Evolutionary conservation across 2,888 invertebrate genomes (phyloP).

Genomic region (Xestia c-nigrum): DNA sequence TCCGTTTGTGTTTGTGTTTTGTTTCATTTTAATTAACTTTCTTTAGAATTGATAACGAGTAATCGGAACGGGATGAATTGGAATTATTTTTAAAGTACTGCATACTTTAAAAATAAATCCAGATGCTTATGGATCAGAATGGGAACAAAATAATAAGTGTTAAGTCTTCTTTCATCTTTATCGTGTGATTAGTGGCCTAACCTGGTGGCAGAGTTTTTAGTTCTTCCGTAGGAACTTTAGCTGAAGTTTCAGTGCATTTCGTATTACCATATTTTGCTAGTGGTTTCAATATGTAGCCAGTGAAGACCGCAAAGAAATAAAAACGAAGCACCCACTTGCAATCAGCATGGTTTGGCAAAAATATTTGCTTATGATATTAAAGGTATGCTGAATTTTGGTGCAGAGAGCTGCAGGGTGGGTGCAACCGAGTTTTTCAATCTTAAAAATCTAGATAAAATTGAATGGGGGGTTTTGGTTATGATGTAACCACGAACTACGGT

Average conservation of each 20-base stretch:
- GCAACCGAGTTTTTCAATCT: background rate
- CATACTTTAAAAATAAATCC: too few relatives aligned
- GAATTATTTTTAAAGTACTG: too few relatives aligned
- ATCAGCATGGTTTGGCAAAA: constrained; percentile 47
- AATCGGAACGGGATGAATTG: too few relatives aligned
- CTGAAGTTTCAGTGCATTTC: constrained; percentile 41
- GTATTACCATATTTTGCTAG: constrained; percentile 45
- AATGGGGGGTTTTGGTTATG: background rate
- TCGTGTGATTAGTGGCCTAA: too few relatives aligned
- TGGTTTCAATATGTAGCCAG: constrained; percentile 51
- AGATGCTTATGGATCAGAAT: too few relatives aligned
- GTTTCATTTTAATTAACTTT: too few relatives aligned
- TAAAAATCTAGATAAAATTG: background rate
- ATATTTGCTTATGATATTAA: constrained; percentile 44
- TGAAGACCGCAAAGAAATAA: constrained; percentile 37
- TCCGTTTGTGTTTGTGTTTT: too few relatives aligned
- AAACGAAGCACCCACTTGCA: constrained; percentile 45
- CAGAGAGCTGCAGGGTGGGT: background rate
- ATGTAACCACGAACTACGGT: background rate
- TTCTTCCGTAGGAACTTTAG: background rate
- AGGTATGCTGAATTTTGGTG: constrained; percentile 38
- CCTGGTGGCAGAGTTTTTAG: too few relatives aligned
- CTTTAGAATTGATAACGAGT: too few relatives aligned
- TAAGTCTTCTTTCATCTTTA: too few relatives aligned
- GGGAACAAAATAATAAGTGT: too few relatives aligned